phyloP scores from a whole-genome alignment of 2,113 vertebrate genomes.

The Syngnathus scovelli region DNA sequence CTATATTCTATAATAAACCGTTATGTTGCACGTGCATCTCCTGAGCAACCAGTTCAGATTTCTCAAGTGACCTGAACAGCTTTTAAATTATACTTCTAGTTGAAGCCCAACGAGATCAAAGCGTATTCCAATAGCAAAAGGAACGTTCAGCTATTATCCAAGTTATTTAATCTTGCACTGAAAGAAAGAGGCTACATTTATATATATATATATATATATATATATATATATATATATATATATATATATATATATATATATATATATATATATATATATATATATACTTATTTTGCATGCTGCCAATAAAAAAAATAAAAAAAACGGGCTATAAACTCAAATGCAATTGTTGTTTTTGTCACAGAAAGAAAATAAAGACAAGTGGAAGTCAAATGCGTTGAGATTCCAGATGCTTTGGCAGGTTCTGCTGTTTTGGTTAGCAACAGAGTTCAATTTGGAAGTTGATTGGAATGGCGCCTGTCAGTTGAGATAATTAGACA shows the following conservation, averaged over 20 bases:
- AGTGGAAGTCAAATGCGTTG: no score
- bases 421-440: no score
- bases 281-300: background rate
- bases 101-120: background rate
- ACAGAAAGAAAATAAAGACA: background rate
- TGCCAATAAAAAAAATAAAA: background rate
- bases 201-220: no score
- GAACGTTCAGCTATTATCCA: background rate
- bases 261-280: no score
- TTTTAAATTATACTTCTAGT: background rate
- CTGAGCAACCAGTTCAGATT: no score
- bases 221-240: no score
- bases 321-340: background rate
- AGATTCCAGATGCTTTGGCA: no score
- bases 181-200: background rate
- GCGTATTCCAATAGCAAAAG: background rate
- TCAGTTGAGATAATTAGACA: no score
- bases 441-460: no score
- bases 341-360: background rate
- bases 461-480: no score
- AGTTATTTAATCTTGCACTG: background rate
- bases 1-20: conserved; percentile 37
- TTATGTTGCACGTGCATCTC: background rate
- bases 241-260: no score
- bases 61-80: background rate